A percentile compares a stretch with the other conserved stretches of the same genome.
These are phyloP conservation scores for Melanotaenia trifasciata DNA, from an alignment of 2,797 vertebrate genomes.

Conservation along the genomic window DNA sequence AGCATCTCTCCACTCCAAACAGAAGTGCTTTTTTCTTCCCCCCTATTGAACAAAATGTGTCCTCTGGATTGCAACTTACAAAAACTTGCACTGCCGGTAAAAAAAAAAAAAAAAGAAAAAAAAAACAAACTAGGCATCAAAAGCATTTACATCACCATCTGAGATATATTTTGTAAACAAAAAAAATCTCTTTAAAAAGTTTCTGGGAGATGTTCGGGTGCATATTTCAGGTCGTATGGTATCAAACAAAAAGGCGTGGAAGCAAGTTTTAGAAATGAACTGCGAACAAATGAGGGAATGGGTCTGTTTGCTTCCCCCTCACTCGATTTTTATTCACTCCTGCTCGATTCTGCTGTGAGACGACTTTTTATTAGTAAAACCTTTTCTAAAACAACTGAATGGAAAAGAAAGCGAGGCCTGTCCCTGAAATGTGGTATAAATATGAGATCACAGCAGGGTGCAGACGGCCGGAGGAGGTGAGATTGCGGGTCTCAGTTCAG, in stretches of 20 bases:
- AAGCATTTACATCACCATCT: constrained; percentile 81
- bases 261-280: constrained; percentile 81
- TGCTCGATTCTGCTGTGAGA: constrained; percentile 22
- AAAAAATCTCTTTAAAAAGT: constrained; percentile 39
- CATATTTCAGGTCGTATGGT: constrained; percentile 77
- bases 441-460: constrained; percentile 56
- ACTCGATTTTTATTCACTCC: constrained; percentile 22
- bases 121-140: constrained; percentile 39
- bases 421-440: constrained; percentile 64
- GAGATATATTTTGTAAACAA: constrained; percentile 87
- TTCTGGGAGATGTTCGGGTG: constrained; percentile 81
- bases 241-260: constrained; percentile 82
- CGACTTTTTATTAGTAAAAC: constrained; percentile 22
- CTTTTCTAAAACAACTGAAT: constrained; percentile 37
- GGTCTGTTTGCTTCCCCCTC: constrained; percentile 31
- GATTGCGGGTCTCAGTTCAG: constrained; percentile 86
- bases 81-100: constrained; percentile 46
- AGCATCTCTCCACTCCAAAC: constrained; percentile 42
- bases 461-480: background rate
- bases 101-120: background rate
- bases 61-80: constrained; percentile 8
- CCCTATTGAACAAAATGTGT: constrained; percentile 34
- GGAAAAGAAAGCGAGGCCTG: constrained; percentile 39
- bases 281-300: constrained; percentile 52
- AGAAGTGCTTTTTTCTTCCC: constrained; percentile 50